Base-by-base conservation (phyloP, 2,113 vertebrate genomes). In the Psophia crepitans region DNA sequence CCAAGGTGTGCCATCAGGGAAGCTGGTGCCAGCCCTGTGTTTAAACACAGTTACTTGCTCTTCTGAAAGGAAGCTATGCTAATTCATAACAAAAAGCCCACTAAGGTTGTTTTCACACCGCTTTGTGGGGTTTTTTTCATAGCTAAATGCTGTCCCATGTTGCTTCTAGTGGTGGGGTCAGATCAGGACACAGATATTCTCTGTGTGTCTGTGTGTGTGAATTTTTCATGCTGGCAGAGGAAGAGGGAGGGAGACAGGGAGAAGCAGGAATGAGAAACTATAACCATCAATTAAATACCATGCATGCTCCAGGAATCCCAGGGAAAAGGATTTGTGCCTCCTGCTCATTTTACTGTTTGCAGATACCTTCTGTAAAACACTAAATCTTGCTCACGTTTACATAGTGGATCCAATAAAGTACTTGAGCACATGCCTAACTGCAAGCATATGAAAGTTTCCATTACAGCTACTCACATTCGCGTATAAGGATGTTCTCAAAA, bases 161-260 rank as follows among this genome's bases (percentile, higher is more conserved):
- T 95, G 69, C 76, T 94, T 90, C 64, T 63, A 70, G 53, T 75
- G 48, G 18, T 15, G 1, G 84, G 87, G 92, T 96, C 93, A 92
- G 37, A 92, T 84, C 41, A 91, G 95, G 93, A 85, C 84, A 75
- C 51, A 5, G 30, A 86, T 54, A 90, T 35, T 53, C 56, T 87
- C 43, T 90, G 12, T 74, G 16, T 58, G 16, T 26, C 21, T 60
- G 17, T 33, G 24, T n/a, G 49, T 63, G 83, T 94, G 84, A 81
- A 88, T 95, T 96, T 97, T 94, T 96, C 82, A 70, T 94, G 75
- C 87, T 93, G 78, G 39, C 75, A 93, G 78, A 88, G 39, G 75
- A 91, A 84, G 22, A 73, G 28, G 63, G 39, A 97, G 41, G 54
- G 57, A 60, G 61, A 76, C n/a, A 84, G 18, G 12, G n/a, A 65